phyloP scores from a whole-genome alignment of 2,888 invertebrate genomes.

The Lottia gigantea region DNA sequence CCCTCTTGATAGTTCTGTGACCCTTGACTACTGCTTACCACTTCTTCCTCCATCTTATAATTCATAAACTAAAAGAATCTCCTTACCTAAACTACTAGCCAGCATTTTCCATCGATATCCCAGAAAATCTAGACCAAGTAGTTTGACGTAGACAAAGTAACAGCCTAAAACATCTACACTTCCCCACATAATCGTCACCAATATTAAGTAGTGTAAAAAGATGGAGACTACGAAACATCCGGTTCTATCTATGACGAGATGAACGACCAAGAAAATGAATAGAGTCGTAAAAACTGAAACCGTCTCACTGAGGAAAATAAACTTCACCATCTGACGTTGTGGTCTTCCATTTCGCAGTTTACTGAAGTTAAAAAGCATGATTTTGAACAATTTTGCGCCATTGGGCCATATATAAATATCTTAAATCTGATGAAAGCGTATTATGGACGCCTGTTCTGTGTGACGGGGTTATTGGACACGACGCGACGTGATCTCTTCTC shows the following conservation, averaged over 20 bases:
- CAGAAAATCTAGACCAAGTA: background rate
- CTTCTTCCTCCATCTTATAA: too few relatives aligned
- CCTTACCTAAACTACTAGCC: background rate
- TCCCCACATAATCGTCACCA: background rate
- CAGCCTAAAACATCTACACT: background rate
- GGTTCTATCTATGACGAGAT: background rate
- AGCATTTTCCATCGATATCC: background rate
- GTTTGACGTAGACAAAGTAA: background rate
- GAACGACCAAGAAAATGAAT: background rate
- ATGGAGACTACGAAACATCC: background rate
- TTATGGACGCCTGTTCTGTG: background rate
- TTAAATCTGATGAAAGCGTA: too few relatives aligned
- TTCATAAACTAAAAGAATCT: too few relatives aligned
- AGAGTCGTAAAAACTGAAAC: background rate
- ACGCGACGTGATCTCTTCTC: too few relatives aligned
- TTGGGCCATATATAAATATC: too few relatives aligned
- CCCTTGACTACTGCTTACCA: too few relatives aligned
- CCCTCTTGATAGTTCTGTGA: too few relatives aligned
- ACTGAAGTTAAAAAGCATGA: background rate
- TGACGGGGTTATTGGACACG: background rate
- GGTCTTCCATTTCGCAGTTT: background rate
- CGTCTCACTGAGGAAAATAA: background rate
- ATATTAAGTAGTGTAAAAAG: background rate
- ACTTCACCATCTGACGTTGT: background rate
- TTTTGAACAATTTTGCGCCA: too few relatives aligned